Evolutionary conservation across 2,113 vertebrate species (phyloP).

Genomic region (Sclerurus mexicanus): DNA sequence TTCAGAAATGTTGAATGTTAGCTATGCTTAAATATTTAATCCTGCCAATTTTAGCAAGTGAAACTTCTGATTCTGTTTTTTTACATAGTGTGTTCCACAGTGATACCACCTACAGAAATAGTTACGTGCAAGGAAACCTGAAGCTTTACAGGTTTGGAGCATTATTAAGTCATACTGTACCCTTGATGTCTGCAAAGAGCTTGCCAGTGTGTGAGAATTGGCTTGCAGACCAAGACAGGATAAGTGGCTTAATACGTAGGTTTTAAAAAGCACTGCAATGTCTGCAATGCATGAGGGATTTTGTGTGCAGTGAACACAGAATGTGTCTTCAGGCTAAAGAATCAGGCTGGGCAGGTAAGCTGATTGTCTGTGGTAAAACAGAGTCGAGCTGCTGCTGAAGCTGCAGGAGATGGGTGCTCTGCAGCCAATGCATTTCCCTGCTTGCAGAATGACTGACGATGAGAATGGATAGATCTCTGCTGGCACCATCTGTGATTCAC

Average conservation of each 20-base stretch:
- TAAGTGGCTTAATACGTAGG: neutral
- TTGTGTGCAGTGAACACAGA: neutral
- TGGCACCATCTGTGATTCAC: conserved; percentile 59
- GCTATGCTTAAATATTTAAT: neutral
- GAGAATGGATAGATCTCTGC: conserved; percentile 33
- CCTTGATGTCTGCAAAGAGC: neutral
- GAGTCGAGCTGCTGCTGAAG: neutral
- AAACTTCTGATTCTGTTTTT: neutral
- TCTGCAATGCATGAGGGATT: neutral
- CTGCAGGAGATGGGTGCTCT: neutral
- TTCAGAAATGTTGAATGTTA: neutral
- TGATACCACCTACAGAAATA: neutral
- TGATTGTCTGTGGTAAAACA: neutral
- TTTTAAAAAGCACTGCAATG: neutral
- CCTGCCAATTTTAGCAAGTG: neutral
- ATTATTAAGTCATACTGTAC: neutral
- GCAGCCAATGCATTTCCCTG: neutral
- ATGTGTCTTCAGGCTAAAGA: neutral
- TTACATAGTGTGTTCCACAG: neutral
- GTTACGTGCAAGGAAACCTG: neutral
- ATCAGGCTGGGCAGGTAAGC: neutral
- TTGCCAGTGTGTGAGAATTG: neutral
- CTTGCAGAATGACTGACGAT: conserved; percentile 52
- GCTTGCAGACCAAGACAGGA: neutral
- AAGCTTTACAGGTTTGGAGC: neutral